A percentile compares a stretch with the other conserved stretches of the same genome.
phyloP scores from a whole-genome alignment of 2,113 vertebrate genomes.

The Psophia crepitans region DNA sequence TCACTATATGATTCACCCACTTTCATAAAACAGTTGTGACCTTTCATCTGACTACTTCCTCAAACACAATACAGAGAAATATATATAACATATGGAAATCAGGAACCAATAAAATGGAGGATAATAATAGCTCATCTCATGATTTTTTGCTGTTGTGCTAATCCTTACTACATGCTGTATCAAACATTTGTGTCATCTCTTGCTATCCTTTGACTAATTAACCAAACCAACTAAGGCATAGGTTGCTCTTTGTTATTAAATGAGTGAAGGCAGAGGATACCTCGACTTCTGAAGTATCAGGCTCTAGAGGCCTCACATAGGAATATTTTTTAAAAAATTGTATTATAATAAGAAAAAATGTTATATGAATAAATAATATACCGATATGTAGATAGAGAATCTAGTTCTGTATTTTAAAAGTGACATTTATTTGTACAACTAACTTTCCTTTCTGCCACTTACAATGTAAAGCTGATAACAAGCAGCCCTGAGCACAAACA shows the following conservation, averaged over 20 bases:
- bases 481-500: neutral
- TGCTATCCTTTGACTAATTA: neutral
- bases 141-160: neutral
- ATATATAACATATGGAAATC: neutral
- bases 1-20: constrained; percentile 5
- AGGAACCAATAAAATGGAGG: neutral
- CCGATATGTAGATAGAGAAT: neutral
- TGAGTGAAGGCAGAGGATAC: neutral
- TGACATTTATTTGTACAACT: neutral
- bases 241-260: neutral
- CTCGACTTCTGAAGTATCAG: neutral
- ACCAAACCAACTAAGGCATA: neutral
- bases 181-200: neutral
- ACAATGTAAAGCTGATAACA: neutral
- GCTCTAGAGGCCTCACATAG: neutral
- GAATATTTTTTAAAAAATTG: neutral
- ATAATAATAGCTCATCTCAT: constrained; percentile 12
- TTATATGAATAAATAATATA: neutral
- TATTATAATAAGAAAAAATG: neutral
- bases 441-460: neutral
- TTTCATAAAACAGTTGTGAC: constrained; percentile 5
- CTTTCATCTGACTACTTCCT: constrained; percentile 34
- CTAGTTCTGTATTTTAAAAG: neutral
- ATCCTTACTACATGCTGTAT: neutral
- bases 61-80: neutral